A percentile compares a stretch with the other conserved stretches of the same genome.
Conservation (phyloP, 2,888 invertebrate genomes). For the Trilocha varians region DNA sequence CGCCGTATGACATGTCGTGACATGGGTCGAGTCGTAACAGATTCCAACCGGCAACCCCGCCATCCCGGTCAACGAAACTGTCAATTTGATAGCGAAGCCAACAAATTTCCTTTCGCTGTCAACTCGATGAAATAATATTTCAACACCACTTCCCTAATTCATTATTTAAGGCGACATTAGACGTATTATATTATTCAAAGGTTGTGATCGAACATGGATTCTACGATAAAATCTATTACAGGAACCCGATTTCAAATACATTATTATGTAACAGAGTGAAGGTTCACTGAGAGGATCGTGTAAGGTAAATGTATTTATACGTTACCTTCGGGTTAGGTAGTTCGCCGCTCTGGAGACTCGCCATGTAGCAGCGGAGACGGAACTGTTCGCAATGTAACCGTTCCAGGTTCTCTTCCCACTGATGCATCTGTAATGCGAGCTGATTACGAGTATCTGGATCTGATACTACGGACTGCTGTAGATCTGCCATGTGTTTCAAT, state of each 20-base stretch:
- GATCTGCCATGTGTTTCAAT: conserved; percentile 98
- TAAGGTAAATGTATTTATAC: too few relatives aligned
- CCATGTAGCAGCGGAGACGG: conserved; percentile 96
- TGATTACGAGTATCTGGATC: conserved; percentile 94
- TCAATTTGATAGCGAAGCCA: conserved; percentile 56
- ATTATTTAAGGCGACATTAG: conserved; percentile 31
- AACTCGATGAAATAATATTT: conserved; percentile 43
- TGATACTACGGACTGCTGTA: conserved; percentile 96
- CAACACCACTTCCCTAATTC: conserved; percentile 26
- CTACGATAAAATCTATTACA: not conserved
- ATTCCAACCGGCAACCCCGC: conserved; percentile 38
- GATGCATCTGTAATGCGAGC: conserved; percentile 92
- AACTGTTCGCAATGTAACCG: conserved; percentile 97
- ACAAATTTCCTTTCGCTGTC: conserved; percentile 41
- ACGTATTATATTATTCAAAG: conserved; percentile 10
- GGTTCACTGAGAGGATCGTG: too few relatives aligned
- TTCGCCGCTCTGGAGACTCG: conserved; percentile 95
- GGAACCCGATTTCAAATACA: too few relatives aligned
- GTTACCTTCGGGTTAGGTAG: conserved; percentile 97
- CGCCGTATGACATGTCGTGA: conserved; percentile 51
- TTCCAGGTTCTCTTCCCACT: conserved; percentile 98
- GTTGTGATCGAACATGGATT: not conserved
- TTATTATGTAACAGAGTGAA: too few relatives aligned
- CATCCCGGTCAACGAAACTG: conserved; percentile 49
- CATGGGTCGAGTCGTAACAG: conserved; percentile 54